These are phyloP conservation scores for Neopipo cinnamomea DNA, from an alignment of 2,113 vertebrate species.

Conservation along the genomic window DNA sequence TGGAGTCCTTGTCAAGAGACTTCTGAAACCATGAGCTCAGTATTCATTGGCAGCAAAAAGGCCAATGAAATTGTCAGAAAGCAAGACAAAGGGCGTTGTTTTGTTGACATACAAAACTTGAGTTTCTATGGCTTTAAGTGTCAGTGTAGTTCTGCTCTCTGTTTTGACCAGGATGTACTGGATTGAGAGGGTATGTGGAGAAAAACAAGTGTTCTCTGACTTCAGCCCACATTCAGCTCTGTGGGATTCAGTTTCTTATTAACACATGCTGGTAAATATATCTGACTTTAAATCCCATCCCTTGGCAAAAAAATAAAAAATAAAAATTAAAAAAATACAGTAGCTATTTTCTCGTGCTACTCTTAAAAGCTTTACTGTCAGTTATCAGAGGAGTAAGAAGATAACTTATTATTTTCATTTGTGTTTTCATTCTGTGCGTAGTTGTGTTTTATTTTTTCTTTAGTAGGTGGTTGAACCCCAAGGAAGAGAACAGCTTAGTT, in stretches of 20 bases:
- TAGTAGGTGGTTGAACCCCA: background rate
- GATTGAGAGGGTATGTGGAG: background rate
- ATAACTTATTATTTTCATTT: background rate
- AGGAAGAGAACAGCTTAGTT: background rate
- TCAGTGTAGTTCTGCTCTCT: background rate
- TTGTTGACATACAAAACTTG: background rate
- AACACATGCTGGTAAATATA: background rate
- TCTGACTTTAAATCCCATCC: background rate
- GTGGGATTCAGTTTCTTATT: background rate
- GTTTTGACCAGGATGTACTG: background rate
- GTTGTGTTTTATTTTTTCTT: background rate
- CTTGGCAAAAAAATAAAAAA: background rate
- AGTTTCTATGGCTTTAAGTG: background rate
- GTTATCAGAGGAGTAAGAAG: background rate
- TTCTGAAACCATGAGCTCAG: background rate
- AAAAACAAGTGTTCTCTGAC: background rate
- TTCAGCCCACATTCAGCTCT: background rate
- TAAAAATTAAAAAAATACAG: background rate
- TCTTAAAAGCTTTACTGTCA: background rate
- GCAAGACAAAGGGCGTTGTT: accelerated
- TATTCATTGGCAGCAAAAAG: background rate
- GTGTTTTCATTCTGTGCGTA: background rate
- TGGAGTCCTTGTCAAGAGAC: background rate
- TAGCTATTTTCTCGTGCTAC: background rate
- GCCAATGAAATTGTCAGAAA: background rate